Conservation (phyloP, 2,113 vertebrate species). For the Saiga tatarica region DNA sequence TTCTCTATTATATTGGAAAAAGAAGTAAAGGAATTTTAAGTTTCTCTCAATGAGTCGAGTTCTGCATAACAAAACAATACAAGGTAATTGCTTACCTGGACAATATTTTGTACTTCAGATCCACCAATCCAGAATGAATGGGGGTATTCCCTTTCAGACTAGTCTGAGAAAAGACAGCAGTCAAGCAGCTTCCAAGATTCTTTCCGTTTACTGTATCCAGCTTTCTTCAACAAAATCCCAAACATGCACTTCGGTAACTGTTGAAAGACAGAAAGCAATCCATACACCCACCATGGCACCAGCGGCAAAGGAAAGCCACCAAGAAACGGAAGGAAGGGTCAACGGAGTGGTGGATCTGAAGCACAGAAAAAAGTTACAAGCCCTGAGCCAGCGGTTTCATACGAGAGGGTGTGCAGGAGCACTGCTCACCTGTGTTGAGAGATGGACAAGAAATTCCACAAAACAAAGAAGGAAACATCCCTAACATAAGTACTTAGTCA, state of each 20-base stretch:
- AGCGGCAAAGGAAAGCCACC: constrained; percentile 51
- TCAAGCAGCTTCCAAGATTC: constrained; percentile 85
- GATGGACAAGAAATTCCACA: constrained; percentile 40
- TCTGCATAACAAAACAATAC: constrained; percentile 76
- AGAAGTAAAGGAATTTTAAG: neutral
- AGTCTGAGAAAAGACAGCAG: constrained; percentile 89
- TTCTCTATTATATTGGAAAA: neutral
- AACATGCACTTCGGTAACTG: constrained; percentile 83
- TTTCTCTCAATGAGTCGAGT: constrained; percentile 31
- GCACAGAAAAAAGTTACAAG: constrained; percentile 74
- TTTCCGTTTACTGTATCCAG: constrained; percentile 86
- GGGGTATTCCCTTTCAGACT: constrained; percentile 87
- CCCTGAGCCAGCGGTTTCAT: constrained; percentile 14
- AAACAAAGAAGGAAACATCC: neutral
- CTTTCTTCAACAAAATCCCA: constrained; percentile 84
- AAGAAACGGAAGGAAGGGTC: constrained; percentile 70
- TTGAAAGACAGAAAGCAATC: constrained; percentile 84
- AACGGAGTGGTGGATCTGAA: constrained; percentile 84
- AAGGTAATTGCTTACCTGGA: constrained; percentile 87
- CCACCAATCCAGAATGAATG: constrained; percentile 88
- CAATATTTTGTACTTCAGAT: constrained; percentile 86
- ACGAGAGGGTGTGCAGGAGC: neutral
- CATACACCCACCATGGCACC: constrained; percentile 80
- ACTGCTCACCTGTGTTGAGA: neutral
- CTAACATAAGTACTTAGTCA: neutral